Evolutionary conservation across 2,797 vertebrate species (phyloP), one percentile per base, ranked within the genome.

Genomic region (Percopsis omiscomaycus): DNA sequence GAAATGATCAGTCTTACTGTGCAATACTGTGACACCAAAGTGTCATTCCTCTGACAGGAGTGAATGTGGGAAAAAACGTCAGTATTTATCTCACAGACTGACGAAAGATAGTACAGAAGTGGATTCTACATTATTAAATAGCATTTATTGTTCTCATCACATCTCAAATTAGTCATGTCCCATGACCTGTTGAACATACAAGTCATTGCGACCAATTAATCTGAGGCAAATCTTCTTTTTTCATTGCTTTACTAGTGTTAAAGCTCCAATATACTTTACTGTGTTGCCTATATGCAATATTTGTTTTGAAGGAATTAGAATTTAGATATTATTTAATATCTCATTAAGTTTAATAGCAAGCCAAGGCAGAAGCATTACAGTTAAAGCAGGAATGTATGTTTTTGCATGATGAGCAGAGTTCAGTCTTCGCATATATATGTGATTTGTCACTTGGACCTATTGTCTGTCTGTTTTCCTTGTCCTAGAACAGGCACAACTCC

Each of bases 1-100:
- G 22, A 74, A 66, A 61, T 63, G 82, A 85, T 86, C 81, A 12
- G 69, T 56, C 69, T 71, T 64, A 73, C 76, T 69, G 70, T 61
- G 54, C 1, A 1, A 14, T 13, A 66, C 68, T 68, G 63, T 14
- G 28, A 52, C 64, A 64, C 59, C 29, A 57, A 29, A 50, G 51
- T 37, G 32, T 59, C 14, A 59, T 13, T 47, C 22, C 46, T 44
- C 12, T 47, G 55, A 10, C 55, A 32, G 11, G n/a, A 37, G 42
- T 15, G 32, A 57, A 57, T 22, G 6, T 9, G 6, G 15, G 3
- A 55, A 44, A 44, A 15, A 9, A 37, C 2, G 6, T 37, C 6
- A 32, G 12, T 48, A 13, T 16, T 16, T 53, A 5, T 73, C 14
- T 65, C 51, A 30, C 44, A 46, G 14, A 32, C 12, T 50, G 11